phyloP scores from a whole-genome alignment of 2,113 vertebrate genomes.

The Urocynchramus pylzowi region DNA sequence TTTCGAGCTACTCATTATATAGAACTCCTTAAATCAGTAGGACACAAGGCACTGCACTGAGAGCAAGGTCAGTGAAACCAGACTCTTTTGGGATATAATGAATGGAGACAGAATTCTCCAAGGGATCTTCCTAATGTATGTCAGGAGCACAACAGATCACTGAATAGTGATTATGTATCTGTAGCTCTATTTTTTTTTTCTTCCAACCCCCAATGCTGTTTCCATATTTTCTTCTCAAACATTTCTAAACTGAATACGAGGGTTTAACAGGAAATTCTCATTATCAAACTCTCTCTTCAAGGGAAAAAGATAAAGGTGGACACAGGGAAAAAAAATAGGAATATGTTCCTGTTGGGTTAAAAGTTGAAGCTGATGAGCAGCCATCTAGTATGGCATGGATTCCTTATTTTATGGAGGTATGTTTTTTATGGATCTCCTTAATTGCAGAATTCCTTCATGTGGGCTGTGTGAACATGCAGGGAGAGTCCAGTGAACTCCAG shows the following conservation, averaged over 20 bases:
- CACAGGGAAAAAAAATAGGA: background rate
- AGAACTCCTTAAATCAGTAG: slow-evolving; percentile 34
- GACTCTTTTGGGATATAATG: slow-evolving; percentile 25
- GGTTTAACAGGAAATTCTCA: background rate
- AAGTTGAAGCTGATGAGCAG: background rate
- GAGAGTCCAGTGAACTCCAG: background rate
- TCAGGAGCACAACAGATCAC: slow-evolving; percentile 26
- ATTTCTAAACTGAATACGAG: background rate
- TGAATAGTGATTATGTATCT: background rate
- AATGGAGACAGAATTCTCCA: slow-evolving; percentile 44
- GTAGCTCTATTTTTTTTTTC: background rate
- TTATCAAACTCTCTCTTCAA: background rate
- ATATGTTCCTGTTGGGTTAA: background rate
- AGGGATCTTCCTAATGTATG: slow-evolving; percentile 19
- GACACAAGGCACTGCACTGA: slow-evolving; percentile 7
- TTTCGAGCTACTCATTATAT: background rate
- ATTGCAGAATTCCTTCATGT: background rate
- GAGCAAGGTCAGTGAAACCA: slow-evolving; percentile 49
- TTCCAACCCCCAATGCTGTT: background rate
- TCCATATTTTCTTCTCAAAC: background rate
- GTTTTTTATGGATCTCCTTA: background rate
- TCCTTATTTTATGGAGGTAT: background rate
- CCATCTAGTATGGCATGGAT: background rate
- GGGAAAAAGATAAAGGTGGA: background rate
- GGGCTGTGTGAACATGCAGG: rapidly evolving